Evolutionary conservation across 2,888 invertebrate genomes (phyloP).

Genomic region (Stenodema calcarata): DNA sequence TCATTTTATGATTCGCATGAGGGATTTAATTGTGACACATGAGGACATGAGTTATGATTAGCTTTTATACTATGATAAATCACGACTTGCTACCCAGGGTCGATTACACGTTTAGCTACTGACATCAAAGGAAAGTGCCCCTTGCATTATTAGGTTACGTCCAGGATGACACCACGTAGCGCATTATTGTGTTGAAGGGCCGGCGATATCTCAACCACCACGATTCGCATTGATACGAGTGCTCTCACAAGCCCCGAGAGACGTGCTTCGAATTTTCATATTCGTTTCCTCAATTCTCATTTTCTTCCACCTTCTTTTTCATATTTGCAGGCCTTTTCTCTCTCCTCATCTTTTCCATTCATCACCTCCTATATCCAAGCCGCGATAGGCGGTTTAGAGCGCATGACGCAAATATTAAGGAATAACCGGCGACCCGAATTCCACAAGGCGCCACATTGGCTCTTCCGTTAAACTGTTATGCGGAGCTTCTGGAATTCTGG

Average conservation of each 20-base stretch:
- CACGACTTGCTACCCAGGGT: no score
- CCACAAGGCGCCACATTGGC: background rate
- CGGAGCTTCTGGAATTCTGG: background rate
- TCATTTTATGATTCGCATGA: no score
- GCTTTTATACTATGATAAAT: no score
- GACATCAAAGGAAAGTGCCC: background rate
- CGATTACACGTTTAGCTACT: background rate
- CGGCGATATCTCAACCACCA: background rate
- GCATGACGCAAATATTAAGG: background rate
- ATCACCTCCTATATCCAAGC: background rate
- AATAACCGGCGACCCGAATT: background rate
- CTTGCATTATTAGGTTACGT: background rate
- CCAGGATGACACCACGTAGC: conserved; percentile 8
- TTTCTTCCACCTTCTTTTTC: background rate
- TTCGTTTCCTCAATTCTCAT: background rate
- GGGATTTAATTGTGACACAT: no score
- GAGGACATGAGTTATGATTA: no score
- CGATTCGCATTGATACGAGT: background rate
- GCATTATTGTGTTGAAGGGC: background rate
- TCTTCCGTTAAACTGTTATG: background rate
- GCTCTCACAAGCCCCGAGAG: background rate
- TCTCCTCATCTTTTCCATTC: background rate
- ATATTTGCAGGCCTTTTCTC: background rate
- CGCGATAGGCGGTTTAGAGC: background rate
- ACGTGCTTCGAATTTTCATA: conserved; percentile 22